Percentiles rank a stretch among this genome's conserved stretches.
phyloP scores from a whole-genome alignment of 1,140 invertebrate genomes.

The Lepidurus packardi region DNA sequence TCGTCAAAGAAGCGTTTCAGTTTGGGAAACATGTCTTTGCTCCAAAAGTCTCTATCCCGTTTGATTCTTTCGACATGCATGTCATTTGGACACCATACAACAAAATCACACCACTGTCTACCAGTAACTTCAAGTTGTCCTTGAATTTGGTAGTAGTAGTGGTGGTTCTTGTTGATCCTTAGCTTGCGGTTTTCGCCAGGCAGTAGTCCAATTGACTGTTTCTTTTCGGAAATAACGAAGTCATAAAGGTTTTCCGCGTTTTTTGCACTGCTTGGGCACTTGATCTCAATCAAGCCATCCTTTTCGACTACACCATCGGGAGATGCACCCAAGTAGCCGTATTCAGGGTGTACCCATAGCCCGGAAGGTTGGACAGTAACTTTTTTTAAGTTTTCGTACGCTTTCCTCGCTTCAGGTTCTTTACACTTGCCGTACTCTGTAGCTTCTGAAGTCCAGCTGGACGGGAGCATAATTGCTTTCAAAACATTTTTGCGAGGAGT shows the following conservation, averaged over 20 bases:
- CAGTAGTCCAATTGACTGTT: not conserved
- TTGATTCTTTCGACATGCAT: conserved; percentile 35
- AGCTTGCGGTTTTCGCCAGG: not conserved
- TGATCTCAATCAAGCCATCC: conserved; percentile 43
- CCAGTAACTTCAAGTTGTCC: not conserved
- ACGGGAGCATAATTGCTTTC: not conserved
- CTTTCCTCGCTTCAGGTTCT: not conserved
- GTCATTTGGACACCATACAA: conserved; percentile 34
- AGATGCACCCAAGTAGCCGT: conserved; percentile 40
- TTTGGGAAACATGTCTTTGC: conserved; percentile 36
- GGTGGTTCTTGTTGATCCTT: conserved; percentile 24
- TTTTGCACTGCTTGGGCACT: conserved; percentile 41
- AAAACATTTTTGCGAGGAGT: not conserved
- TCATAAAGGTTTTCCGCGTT: conserved; percentile 6
- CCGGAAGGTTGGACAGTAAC: not conserved
- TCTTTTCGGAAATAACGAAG: not conserved
- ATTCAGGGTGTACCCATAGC: not conserved
- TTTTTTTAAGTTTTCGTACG: not conserved
- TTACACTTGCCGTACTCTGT: not conserved
- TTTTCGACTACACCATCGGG: conserved; percentile 45
- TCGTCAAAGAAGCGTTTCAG: conserved; percentile 30
- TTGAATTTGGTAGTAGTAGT: conserved; percentile 36
- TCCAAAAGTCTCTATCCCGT: conserved; percentile 39
- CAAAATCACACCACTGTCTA: conserved; percentile 33
- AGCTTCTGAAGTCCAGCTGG: not conserved